phyloP scores from a whole-genome alignment of 1,140 invertebrate genomes.

The Elymnias hypermnestra region DNA sequence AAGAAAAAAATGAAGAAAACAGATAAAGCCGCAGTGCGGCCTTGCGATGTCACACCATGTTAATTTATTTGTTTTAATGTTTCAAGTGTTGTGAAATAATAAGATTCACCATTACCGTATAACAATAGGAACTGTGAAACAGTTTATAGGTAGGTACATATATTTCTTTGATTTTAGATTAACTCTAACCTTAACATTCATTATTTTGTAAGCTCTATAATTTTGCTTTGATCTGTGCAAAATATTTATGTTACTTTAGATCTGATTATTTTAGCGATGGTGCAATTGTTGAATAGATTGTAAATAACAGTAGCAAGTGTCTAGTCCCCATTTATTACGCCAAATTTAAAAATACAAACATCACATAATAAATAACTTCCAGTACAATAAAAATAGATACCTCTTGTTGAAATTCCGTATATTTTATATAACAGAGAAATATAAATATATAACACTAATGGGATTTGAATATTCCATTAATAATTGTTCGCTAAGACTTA shows the following conservation, averaged over 20 bases:
- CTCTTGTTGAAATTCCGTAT: constrained; percentile 68
- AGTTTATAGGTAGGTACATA: constrained; percentile 58
- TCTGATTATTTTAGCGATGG: constrained; percentile 49
- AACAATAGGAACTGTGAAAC: constrained; percentile 57
- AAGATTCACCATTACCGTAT: constrained; percentile 39
- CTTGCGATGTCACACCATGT: constrained; percentile 32
- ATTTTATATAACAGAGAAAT: constrained; percentile 55
- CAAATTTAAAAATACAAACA: constrained; percentile 33
- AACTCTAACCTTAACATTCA: constrained; percentile 63
- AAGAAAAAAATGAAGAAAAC: constrained; percentile 16
- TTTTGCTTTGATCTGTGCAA: constrained; percentile 74
- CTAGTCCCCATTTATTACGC: constrained; percentile 35
- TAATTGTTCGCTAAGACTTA: constrained; percentile 42
- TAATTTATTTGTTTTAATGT: constrained; percentile 40
- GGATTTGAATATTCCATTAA: constrained; percentile 39
- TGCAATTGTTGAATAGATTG: constrained; percentile 34
- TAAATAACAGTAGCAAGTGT: constrained; percentile 19
- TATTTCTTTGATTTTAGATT: constrained; percentile 52
- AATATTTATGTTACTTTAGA: constrained; percentile 56
- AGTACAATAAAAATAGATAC: constrained; percentile 58
- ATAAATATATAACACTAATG: constrained; percentile 46
- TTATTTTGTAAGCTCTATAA: constrained; percentile 66
- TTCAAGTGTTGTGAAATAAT: constrained; percentile 61
- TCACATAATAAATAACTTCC: constrained; percentile 45
- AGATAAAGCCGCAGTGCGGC: constrained; percentile 11